Evolutionary conservation across 2,797 vertebrate genomes (phyloP).

Genomic region (Anabacerthia variegaticeps): DNA sequence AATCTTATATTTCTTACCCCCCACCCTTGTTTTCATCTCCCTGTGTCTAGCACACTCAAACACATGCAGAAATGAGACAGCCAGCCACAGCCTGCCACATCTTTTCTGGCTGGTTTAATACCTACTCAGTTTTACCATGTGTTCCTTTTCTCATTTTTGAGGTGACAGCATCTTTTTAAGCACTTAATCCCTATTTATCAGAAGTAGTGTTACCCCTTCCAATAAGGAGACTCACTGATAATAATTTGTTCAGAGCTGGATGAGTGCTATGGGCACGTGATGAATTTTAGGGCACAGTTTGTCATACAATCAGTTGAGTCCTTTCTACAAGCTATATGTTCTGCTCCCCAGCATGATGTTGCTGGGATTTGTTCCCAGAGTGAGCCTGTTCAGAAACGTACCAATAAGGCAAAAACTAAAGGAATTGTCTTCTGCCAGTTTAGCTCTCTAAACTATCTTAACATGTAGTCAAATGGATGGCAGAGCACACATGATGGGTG

Average conservation of each 20-base stretch:
- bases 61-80: neutral
- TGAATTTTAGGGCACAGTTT: neutral
- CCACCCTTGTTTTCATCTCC: neutral
- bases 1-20: neutral
- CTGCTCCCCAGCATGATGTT: neutral
- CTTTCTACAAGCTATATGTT: neutral
- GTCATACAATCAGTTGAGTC: neutral
- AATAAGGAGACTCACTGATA: neutral
- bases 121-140: neutral
- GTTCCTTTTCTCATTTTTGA: neutral
- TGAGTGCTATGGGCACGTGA: neutral
- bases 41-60: neutral
- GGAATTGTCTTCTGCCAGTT: neutral
- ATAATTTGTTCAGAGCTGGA: neutral
- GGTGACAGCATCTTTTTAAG: neutral
- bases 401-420: neutral
- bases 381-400: neutral
- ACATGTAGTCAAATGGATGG: neutral
- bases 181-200: neutral
- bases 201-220: neutral
- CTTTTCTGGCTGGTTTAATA: neutral
- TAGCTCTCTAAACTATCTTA: neutral
- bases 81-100: neutral
- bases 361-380: neutral
- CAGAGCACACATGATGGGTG: neutral